phyloP scores from a whole-genome alignment of 2,113 vertebrate genomes.

The Corvus cornix region DNA sequence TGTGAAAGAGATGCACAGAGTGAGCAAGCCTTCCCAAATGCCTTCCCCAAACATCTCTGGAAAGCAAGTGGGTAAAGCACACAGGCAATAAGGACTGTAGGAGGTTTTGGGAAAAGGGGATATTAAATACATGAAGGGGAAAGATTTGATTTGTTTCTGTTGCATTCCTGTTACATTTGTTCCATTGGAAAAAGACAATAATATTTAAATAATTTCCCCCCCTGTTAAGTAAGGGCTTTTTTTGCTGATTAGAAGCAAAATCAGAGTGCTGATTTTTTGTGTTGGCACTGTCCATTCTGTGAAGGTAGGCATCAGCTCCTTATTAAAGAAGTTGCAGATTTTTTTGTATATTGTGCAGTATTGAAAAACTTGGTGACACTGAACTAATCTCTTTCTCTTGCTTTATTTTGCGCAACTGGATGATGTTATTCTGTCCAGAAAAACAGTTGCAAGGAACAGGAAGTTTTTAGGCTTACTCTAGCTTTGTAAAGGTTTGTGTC shows the following conservation, averaged over 20 bases:
- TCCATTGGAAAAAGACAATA: not conserved
- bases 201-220: not conserved
- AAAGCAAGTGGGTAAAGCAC: not conserved
- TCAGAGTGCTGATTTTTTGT: not conserved
- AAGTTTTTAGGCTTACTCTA: not conserved
- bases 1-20: not conserved
- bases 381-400: not conserved
- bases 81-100: not conserved
- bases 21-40: not conserved
- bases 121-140: not conserved
- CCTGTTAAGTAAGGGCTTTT: not conserved
- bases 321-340: not conserved
- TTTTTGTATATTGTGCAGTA: not conserved
- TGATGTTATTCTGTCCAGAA: not conserved
- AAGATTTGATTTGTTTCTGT: not conserved
- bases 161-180: not conserved
- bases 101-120: not conserved
- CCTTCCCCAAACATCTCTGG: not conserved
- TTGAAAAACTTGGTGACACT: not conserved
- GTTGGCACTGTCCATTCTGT: not conserved
- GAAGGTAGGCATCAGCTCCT: not conserved
- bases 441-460: not conserved
- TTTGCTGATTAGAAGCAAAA: not conserved
- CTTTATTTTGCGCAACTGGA: not conserved
- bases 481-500: not conserved